A percentile compares a stretch with the other conserved stretches of the same genome.
Conservation (phyloP, 1,140 invertebrate species). For the Drosophila mojavensis region DNA sequence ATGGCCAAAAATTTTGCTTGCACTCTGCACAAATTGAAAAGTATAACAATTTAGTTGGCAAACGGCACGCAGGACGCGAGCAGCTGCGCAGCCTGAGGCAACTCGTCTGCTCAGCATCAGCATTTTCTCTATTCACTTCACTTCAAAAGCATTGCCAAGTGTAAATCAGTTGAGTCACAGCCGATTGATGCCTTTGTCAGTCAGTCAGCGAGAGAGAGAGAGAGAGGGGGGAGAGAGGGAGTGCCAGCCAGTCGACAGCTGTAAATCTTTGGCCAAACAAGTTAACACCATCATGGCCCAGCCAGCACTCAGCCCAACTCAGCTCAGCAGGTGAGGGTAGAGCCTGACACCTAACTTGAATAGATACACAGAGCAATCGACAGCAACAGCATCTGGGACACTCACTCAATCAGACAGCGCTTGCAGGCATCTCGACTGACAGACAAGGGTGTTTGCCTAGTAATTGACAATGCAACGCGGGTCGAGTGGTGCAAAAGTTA, state of each 20-base stretch:
- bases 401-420: conserved; percentile 61
- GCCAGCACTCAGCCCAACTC: neutral
- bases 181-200: conserved; percentile 78
- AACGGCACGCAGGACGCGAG: neutral
- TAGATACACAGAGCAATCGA: neutral
- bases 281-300: conserved; percentile 65
- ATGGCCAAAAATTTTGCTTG: conserved; percentile 14
- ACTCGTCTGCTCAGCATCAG: neutral
- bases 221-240: neutral
- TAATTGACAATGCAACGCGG: conserved; percentile 15
- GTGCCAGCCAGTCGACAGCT: conserved; percentile 48
- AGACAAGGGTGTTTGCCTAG: conserved; percentile 25
- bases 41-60: conserved; percentile 64
- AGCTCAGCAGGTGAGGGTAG: conserved; percentile 2
- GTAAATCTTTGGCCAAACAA: conserved; percentile 73
- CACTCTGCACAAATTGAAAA: conserved; percentile 70
- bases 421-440: conserved; percentile 35
- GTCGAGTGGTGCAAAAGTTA: neutral
- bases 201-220: neutral
- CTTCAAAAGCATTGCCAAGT: conserved; percentile 45
- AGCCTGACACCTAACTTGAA: conserved; percentile 29
- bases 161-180: conserved; percentile 68
- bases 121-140: conserved; percentile 19
- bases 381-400: conserved; percentile 19
- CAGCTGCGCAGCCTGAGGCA: neutral